phyloP scores from a whole-genome alignment of 1,140 invertebrate species.

The Anthonomus grandis region DNA sequence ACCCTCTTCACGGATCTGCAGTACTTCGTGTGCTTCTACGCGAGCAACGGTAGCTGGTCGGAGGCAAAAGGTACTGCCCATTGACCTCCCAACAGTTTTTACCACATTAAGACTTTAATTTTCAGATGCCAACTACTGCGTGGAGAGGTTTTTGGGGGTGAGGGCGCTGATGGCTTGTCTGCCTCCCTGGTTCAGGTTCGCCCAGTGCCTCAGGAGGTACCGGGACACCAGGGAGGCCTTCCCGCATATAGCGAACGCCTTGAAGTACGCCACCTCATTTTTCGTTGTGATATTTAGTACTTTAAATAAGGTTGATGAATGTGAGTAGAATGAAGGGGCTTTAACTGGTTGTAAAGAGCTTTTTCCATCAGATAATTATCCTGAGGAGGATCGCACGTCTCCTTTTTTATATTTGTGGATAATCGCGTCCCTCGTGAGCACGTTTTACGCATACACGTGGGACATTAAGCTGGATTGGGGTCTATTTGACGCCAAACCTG shows the following conservation, averaged over 20 bases:
- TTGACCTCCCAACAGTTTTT: not conserved
- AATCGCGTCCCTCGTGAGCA: conserved; percentile 65
- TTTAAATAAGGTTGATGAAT: conserved; percentile 63
- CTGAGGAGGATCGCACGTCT: conserved; percentile 52
- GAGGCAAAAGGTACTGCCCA: conserved; percentile 54
- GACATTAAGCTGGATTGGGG: conserved; percentile 95
- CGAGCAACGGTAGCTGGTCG: conserved; percentile 70
- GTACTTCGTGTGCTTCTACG: conserved; percentile 83
- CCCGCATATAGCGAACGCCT: conserved; percentile 95
- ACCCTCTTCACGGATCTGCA: conserved; percentile 91
- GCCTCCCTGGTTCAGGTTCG: conserved; percentile 96
- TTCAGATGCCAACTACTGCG: conserved; percentile 51
- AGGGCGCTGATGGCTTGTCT: conserved; percentile 83
- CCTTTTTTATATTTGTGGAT: conserved; percentile 71
- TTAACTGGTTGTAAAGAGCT: conserved; percentile 6
- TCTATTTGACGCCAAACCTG: conserved; percentile 74
- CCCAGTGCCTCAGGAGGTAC: conserved; percentile 95
- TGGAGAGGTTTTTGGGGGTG: conserved; percentile 60
- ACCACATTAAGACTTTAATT: conserved; percentile 3
- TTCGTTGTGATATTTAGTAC: conserved; percentile 87
- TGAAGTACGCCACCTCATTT: conserved; percentile 98
- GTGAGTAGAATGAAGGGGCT: conserved; percentile 50
- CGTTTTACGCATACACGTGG: conserved; percentile 79
- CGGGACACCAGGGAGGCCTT: conserved; percentile 84
- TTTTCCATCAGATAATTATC: conserved; percentile 24